Evolutionary conservation across 2,888 invertebrate genomes (phyloP).

Genomic region (Heliconius ethilla): DNA sequence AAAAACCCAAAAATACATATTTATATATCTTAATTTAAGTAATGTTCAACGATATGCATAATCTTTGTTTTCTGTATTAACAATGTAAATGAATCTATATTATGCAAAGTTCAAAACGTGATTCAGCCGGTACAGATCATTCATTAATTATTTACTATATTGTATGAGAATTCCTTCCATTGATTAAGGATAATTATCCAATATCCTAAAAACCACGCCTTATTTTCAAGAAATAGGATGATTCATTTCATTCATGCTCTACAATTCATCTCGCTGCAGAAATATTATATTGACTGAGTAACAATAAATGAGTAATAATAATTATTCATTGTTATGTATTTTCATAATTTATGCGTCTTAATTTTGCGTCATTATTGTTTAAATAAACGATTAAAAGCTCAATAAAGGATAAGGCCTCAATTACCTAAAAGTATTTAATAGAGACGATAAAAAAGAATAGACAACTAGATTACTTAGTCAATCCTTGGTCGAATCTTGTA

Average conservation of each 20-base stretch:
- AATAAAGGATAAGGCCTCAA: neutral
- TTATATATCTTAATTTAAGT: too few relatives aligned
- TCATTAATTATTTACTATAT: neutral
- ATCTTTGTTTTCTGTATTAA: neutral
- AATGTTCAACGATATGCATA: neutral
- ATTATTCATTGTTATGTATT: conserved; percentile 3
- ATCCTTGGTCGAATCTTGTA: too few relatives aligned
- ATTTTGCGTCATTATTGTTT: neutral
- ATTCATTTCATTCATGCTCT: conserved; percentile 21
- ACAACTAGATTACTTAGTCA: too few relatives aligned
- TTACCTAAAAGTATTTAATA: too few relatives aligned
- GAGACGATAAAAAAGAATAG: too few relatives aligned
- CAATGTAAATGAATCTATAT: neutral
- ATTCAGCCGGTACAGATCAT: neutral
- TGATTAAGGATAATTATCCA: neutral
- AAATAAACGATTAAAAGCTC: neutral
- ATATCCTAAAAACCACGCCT: conserved; percentile 23
- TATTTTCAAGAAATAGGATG: conserved; percentile 6
- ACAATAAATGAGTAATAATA: neutral
- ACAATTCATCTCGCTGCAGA: neutral
- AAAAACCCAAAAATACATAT: neutral
- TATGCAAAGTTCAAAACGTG: neutral
- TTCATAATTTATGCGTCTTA: neutral
- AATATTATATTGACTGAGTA: conserved; percentile 7
- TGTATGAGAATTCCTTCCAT: neutral